Conservation (phyloP, 2,797 vertebrate genomes). For the Cynodonichthys magdalenae region DNA sequence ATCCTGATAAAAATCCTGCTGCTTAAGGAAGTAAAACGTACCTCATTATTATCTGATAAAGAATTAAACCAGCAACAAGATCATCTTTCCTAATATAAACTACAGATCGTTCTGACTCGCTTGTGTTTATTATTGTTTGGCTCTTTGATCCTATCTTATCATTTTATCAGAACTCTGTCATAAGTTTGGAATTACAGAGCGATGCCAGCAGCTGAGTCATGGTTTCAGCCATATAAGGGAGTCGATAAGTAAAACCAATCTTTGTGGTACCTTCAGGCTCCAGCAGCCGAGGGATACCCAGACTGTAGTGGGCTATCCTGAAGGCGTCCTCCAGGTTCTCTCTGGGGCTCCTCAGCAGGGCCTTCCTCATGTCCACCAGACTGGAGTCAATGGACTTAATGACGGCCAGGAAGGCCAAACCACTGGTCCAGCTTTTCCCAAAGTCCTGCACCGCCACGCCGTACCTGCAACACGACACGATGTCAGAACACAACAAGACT, state of each 20-base stretch:
- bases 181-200: too few species aligned
- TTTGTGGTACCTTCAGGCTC: constrained; percentile 90
- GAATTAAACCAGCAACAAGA: constrained; percentile 1
- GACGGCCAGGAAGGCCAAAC: constrained; percentile 93
- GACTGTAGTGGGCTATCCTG: constrained; percentile 87
- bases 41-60: not conserved
- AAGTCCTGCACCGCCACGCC: constrained; percentile 95
- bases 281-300: constrained; percentile 91
- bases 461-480: constrained; percentile 78
- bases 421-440: constrained; percentile 93
- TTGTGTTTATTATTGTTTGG: constrained; percentile 1
- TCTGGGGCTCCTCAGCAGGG: constrained; percentile 84
- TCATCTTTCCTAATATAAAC: not conserved
- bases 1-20: not conserved
- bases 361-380: constrained; percentile 93
- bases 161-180: constrained; percentile 1
- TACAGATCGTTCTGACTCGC: not conserved
- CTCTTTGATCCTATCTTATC: constrained; percentile 1
- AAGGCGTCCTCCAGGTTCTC: constrained; percentile 96
- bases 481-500: not conserved
- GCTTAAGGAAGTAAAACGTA: not conserved
- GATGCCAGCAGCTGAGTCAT: not conserved
- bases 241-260: not conserved
- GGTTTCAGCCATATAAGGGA: not conserved
- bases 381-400: constrained; percentile 94